phyloP scores from a whole-genome alignment of 2,113 vertebrate genomes.

The Ptilorrhoa leucosticta region DNA sequence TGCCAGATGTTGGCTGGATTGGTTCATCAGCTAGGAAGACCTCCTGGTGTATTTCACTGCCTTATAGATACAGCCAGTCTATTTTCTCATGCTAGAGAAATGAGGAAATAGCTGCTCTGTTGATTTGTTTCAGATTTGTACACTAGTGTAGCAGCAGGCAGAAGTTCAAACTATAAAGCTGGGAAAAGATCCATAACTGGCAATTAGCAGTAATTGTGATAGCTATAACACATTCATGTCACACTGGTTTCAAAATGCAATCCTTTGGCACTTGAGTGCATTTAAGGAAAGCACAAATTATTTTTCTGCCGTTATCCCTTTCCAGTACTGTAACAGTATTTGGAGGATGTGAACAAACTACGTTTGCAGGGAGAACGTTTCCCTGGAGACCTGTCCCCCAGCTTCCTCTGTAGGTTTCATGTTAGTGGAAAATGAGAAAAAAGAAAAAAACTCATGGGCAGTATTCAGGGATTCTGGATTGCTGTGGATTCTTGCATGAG shows the following conservation, averaged over 20 bases:
- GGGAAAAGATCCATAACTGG: constrained; percentile 3
- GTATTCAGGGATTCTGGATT: background rate
- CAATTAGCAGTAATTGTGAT: constrained; percentile 18
- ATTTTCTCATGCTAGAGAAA: background rate
- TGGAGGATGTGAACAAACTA: background rate
- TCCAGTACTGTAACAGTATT: background rate
- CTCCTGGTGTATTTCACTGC: background rate
- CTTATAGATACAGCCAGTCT: background rate
- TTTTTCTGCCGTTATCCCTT: background rate
- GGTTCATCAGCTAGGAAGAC: background rate
- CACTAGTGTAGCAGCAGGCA: background rate
- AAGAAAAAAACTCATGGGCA: background rate
- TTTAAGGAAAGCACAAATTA: background rate
- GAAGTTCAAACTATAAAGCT: background rate
- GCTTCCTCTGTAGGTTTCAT: background rate
- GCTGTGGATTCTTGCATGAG: background rate
- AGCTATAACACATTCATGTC: background rate
- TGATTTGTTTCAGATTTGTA: background rate
- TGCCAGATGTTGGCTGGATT: background rate
- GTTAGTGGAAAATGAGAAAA: background rate
- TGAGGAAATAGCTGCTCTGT: background rate
- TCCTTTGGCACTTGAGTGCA: background rate
- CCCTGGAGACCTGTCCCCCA: background rate
- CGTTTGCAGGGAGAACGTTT: background rate
- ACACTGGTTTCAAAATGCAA: background rate